Evolutionary conservation across 2,797 vertebrate species (phyloP).

Genomic region (Cossypha caffra): DNA sequence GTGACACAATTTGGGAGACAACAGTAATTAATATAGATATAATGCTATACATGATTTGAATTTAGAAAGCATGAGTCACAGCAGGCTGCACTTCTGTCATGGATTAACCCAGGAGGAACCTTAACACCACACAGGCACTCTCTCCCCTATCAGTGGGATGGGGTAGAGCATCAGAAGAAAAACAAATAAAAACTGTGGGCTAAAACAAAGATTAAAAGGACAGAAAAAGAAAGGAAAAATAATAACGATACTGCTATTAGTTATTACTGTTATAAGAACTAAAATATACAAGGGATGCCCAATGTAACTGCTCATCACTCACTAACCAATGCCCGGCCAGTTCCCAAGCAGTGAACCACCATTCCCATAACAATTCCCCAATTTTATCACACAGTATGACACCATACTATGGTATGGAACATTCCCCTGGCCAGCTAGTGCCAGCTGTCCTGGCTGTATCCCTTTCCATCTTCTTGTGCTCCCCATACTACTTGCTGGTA

Average conservation of each 20-base stretch:
- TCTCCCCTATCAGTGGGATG: neutral
- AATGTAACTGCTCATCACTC: neutral
- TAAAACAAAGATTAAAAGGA: neutral
- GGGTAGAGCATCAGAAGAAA: neutral
- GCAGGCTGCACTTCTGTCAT: neutral
- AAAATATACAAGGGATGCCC: neutral
- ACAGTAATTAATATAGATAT: neutral
- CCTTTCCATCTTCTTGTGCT: neutral
- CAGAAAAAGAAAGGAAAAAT: neutral
- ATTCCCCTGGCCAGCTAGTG: neutral
- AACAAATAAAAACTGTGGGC: neutral
- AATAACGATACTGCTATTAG: neutral
- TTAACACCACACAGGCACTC: neutral
- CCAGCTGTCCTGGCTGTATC: neutral
- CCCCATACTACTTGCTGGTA: neutral
- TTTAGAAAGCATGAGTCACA: neutral
- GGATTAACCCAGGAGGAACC: neutral
- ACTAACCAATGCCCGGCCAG: neutral
- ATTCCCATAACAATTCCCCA: neutral
- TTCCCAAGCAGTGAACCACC: accelerated
- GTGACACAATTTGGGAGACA: neutral
- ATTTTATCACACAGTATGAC: accelerated
- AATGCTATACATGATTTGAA: neutral
- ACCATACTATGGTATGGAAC: neutral
- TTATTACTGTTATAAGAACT: neutral